Evolutionary conservation across 2,797 vertebrate genomes (phyloP).

Genomic region (Percopsis omiscomaycus): DNA sequence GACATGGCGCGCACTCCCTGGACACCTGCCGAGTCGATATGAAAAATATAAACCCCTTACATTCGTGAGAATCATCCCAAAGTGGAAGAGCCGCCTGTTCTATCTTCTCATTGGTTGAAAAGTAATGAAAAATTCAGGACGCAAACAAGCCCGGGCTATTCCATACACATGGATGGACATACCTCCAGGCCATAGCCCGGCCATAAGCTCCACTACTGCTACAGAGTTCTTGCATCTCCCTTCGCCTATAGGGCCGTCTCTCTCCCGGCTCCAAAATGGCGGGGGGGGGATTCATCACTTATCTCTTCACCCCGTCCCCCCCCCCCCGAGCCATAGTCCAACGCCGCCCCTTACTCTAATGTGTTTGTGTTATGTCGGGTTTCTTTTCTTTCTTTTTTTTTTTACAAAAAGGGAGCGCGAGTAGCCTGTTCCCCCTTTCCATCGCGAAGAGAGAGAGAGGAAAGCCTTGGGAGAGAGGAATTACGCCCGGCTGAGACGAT

Average conservation of each 20-base stretch:
- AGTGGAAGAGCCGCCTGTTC: no score
- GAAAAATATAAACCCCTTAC: background rate
- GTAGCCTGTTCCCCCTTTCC: no score
- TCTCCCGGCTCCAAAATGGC: background rate
- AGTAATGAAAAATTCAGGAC: background rate
- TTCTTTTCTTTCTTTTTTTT: no score
- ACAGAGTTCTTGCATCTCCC: background rate
- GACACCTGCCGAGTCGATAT: background rate
- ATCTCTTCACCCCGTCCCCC: constrained; percentile 12
- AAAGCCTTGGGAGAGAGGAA: no score
- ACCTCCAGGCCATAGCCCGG: background rate
- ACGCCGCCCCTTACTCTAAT: background rate
- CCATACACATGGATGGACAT: background rate
- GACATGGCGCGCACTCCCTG: background rate
- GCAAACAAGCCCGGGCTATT: background rate
- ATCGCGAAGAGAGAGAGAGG: no score
- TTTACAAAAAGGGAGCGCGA: no score
- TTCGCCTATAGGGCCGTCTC: background rate
- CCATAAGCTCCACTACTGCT: background rate
- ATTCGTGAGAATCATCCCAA: background rate
- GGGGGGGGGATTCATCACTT: background rate
- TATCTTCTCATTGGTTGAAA: background rate
- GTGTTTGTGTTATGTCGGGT: background rate
- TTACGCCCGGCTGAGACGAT: no score
- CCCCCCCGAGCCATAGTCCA: constrained; percentile 20